A percentile compares a stretch with the other conserved stretches of the same genome.
phyloP scores from a whole-genome alignment of 2,888 invertebrate genomes.

The Argyresthia albistria region DNA sequence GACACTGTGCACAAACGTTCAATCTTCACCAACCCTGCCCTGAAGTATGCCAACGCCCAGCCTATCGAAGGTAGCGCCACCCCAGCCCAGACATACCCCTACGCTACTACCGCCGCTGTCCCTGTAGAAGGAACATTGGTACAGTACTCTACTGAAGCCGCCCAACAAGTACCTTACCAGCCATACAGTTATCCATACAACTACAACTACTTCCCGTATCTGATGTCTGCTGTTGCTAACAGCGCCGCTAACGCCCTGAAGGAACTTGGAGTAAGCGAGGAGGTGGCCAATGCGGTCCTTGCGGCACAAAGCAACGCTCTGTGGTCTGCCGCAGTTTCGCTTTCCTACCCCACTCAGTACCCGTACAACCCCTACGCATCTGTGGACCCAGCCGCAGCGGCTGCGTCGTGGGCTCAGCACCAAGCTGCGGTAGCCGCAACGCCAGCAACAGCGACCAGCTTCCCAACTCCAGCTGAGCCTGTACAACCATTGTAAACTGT shows the following conservation, averaged over 20 bases:
- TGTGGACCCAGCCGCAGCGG: too few species aligned
- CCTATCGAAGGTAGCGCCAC: neutral
- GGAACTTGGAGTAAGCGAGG: constrained; percentile 35
- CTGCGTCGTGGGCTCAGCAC: constrained; percentile 33
- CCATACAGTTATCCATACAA: constrained; percentile 29
- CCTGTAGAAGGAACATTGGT: neutral
- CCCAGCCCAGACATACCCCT: neutral
- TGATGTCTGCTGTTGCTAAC: constrained; percentile 37
- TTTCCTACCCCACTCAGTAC: constrained; percentile 47
- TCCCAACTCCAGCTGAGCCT: neutral
- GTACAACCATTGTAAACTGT: neutral
- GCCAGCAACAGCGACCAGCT: constrained; percentile 12
- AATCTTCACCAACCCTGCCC: constrained; percentile 27
- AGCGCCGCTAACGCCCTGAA: constrained; percentile 32
- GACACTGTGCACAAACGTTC: constrained; percentile 40
- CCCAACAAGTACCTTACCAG: neutral
- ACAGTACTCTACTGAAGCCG: neutral
- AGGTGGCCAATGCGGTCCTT: constrained; percentile 16
- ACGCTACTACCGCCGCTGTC: neutral
- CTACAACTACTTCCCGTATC: constrained; percentile 49
- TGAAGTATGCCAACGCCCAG: constrained; percentile 27
- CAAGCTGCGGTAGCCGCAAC: constrained; percentile 19
- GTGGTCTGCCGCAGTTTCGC: constrained; percentile 23
- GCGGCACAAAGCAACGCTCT: constrained; percentile 15
- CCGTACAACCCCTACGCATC: constrained; percentile 20